Evolutionary conservation across 1,140 invertebrate genomes (phyloP).

Genomic region (Sarcophaga bullata): DNA sequence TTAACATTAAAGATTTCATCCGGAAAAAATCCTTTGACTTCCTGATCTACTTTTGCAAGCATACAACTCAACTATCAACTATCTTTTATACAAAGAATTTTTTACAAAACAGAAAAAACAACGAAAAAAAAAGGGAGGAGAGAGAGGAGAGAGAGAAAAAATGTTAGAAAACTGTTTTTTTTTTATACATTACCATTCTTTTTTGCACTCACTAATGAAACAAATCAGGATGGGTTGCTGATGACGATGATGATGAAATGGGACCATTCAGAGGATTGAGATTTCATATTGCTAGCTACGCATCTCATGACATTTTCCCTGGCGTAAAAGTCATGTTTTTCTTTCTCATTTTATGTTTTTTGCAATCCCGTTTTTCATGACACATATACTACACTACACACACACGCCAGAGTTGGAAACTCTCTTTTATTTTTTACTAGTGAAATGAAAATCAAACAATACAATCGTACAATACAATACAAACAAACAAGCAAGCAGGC

Average conservation of each 20-base stretch:
- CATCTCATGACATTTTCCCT: slow-evolving; percentile 13
- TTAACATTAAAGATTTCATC: slow-evolving; percentile 27
- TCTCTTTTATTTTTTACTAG: not conserved
- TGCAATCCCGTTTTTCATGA: not conserved
- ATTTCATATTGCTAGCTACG: not conserved
- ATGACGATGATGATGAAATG: not conserved
- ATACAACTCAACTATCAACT: not conserved
- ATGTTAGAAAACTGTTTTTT: not conserved
- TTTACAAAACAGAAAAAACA: not conserved
- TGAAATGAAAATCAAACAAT: slow-evolving; percentile 15
- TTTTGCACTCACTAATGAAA: not conserved
- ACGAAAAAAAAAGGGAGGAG: not conserved
- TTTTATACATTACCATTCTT: not conserved
- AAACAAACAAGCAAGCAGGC: too few species aligned
- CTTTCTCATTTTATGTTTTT: not conserved
- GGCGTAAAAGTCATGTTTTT: not conserved
- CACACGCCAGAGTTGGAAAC: too few species aligned
- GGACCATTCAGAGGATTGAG: not conserved
- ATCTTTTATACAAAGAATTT: not conserved
- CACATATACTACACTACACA: not conserved
- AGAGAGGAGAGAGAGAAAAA: too few species aligned
- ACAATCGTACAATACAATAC: not conserved
- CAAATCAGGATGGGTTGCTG: not conserved
- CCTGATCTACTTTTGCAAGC: slow-evolving; percentile 7
- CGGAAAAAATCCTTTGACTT: slow-evolving; percentile 18